These are phyloP conservation scores for Sinonovacula constricta DNA, from an alignment of 1,140 invertebrate genomes.

Conservation along the genomic window DNA sequence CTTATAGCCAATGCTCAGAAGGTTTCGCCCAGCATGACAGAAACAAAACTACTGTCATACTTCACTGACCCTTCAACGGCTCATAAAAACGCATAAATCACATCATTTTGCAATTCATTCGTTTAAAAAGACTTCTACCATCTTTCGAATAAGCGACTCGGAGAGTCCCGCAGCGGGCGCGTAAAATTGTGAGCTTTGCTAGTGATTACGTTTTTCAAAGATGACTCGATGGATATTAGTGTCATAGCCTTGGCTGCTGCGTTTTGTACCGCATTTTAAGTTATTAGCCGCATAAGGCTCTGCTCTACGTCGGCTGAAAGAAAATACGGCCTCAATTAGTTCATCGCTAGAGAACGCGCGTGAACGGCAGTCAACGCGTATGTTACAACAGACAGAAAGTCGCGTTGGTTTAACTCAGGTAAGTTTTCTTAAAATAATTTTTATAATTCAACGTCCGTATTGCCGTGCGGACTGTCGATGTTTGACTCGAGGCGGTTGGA, in stretches of 20 bases:
- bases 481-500: constrained; percentile 40
- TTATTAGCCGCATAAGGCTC: not conserved
- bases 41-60: constrained; percentile 14
- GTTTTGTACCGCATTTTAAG: not conserved
- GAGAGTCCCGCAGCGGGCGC: not conserved
- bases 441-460: not conserved
- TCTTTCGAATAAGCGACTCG: not conserved
- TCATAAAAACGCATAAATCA: not conserved
- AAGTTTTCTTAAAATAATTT: not conserved
- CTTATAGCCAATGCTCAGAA: not conserved
- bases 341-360: not conserved
- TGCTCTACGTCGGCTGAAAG: no score
- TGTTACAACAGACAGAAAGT: not conserved
- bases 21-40: constrained; percentile 16
- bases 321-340: no score
- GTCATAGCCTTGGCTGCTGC: not conserved
- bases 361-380: not conserved
- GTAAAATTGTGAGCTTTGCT: not conserved
- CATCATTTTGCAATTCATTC: not conserved
- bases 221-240: not conserved
- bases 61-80: not conserved
- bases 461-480: not conserved
- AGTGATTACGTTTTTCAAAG: not conserved
- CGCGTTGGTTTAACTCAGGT: not conserved
- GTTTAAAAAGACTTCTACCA: not conserved